phyloP scores from a whole-genome alignment of 2,888 invertebrate species.

The Dryobota labecula region DNA sequence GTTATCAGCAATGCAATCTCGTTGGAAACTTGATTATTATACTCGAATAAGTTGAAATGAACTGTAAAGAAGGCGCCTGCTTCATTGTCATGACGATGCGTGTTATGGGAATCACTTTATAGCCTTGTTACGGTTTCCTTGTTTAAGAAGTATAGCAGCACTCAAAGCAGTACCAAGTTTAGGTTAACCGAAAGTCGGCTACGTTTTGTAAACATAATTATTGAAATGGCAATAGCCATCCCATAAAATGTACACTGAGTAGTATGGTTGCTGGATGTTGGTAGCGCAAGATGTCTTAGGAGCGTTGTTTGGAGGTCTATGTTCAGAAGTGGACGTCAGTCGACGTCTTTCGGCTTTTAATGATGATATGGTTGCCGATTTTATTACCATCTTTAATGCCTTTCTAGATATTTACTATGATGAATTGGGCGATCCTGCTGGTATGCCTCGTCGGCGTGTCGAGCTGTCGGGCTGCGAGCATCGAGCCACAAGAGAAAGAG shows the following conservation, averaged over 20 bases:
- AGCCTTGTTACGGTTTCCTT: constrained; percentile 1
- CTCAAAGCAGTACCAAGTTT: background rate
- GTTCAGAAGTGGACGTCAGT: too few relatives aligned
- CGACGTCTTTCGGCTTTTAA: background rate
- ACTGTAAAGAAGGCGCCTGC: constrained; percentile 24
- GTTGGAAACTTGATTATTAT: constrained; percentile 51
- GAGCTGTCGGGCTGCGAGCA: constrained; percentile 68
- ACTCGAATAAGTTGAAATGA: constrained; percentile 23
- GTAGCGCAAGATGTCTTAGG: background rate
- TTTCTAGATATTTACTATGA: constrained; percentile 59
- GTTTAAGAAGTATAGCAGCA: constrained; percentile 3
- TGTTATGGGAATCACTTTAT: constrained; percentile 6
- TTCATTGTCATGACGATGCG: constrained; percentile 12
- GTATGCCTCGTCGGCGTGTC: constrained; percentile 70
- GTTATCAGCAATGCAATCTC: constrained; percentile 61
- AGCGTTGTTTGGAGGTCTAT: background rate
- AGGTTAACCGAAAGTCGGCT: background rate
- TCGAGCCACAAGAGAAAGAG: constrained; percentile 66
- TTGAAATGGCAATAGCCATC: too few relatives aligned
- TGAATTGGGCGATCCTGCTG: constrained; percentile 76
- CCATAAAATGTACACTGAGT: background rate
- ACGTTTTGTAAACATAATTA: background rate
- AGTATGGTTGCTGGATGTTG: background rate
- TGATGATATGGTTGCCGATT: background rate
- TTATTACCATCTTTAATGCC: background rate